These are phyloP conservation scores for Cephus sareptanus DNA, from an alignment of 2,888 invertebrate genomes.

Conservation along the genomic window DNA sequence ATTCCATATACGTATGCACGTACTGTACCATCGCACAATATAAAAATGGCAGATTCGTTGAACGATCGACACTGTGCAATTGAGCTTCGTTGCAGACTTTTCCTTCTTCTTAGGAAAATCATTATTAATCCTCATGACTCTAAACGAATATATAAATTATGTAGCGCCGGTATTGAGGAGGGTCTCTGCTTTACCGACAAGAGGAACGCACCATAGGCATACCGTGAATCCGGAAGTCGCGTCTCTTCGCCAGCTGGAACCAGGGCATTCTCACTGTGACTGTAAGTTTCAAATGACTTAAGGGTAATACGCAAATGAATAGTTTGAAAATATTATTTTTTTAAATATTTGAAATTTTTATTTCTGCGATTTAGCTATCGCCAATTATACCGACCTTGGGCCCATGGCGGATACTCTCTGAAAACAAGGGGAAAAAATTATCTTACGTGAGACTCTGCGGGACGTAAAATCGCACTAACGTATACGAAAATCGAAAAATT, in stretches of 20 bases:
- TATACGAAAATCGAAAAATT: background rate
- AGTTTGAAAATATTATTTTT: too few species aligned
- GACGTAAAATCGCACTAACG: background rate
- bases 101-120: background rate
- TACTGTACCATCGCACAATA: background rate
- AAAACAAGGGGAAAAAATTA: background rate
- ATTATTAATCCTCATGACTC: background rate
- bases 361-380: too few species aligned
- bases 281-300: constrained; percentile 42
- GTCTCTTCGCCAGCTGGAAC: constrained; percentile 46
- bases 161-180: constrained; percentile 56
- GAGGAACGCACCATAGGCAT: constrained; percentile 52
- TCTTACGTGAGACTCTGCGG: background rate
- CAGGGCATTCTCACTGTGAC: constrained; percentile 44
- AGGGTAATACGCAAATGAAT: background rate
- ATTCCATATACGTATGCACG: background rate
- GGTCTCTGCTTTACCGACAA: constrained; percentile 49
- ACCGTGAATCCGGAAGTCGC: constrained; percentile 54
- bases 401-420: background rate
- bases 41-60: background rate
- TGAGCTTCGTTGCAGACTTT: background rate
- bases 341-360: background rate
- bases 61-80: background rate
- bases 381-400: background rate
- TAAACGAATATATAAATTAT: constrained; percentile 5